Conservation (phyloP, 2,888 invertebrate species). For the Hesperia comma region DNA sequence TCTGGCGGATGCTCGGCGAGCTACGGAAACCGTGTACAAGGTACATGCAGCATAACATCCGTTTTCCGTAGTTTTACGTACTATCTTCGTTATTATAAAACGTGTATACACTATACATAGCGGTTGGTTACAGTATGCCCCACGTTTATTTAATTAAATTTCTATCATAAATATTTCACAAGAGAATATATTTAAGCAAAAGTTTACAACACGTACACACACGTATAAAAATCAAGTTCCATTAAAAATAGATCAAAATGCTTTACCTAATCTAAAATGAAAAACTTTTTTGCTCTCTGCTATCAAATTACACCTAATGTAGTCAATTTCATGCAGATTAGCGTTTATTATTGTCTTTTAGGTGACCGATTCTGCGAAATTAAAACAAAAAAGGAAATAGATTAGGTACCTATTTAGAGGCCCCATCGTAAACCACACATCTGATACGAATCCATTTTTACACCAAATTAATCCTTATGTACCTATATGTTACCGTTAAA, state of each 20-base stretch:
- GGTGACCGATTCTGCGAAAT: conserved; percentile 25
- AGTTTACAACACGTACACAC: too few relatives aligned
- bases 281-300: neutral
- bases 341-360: conserved; percentile 9
- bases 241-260: neutral
- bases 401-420: neutral
- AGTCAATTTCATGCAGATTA: conserved; percentile 21
- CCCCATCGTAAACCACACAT: conserved; percentile 14
- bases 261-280: neutral
- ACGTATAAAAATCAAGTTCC: neutral
- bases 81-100: too few relatives aligned
- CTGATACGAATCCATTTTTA: conserved; percentile 12
- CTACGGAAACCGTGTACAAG: too few relatives aligned
- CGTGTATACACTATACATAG: too few relatives aligned
- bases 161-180: too few relatives aligned
- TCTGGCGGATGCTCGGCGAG: too few relatives aligned
- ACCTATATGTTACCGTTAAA: too few relatives aligned
- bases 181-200: too few relatives aligned
- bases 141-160: too few relatives aligned
- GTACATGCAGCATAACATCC: too few relatives aligned
- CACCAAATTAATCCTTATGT: neutral
- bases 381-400: conserved; percentile 21
- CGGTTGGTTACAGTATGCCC: too few relatives aligned
- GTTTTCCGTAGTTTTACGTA: too few relatives aligned
- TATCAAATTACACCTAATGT: conserved; percentile 24